These are phyloP conservation scores for Scaptomyza pallida DNA, from an alignment of 1,140 invertebrate species.

Conservation along the genomic window DNA sequence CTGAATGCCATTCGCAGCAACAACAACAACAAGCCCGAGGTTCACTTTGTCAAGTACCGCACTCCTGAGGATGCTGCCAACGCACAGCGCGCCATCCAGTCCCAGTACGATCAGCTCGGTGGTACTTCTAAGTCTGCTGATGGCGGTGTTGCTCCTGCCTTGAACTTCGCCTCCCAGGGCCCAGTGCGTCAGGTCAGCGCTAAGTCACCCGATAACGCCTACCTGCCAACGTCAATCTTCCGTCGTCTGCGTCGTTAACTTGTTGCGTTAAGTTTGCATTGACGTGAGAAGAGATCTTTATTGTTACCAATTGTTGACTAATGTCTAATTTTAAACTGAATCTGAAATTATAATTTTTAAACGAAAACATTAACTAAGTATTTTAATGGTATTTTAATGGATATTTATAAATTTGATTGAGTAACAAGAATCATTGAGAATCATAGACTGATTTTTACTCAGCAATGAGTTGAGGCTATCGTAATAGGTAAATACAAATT, in stretches of 20 bases:
- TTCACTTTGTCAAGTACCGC: conserved; percentile 76
- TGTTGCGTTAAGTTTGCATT: conserved; percentile 16
- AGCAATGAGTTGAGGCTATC: not conserved
- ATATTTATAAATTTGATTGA: too few relatives aligned
- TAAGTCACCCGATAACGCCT: conserved; percentile 62
- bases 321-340: conserved; percentile 64
- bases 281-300: conserved; percentile 33
- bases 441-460: not conserved
- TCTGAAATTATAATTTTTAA: conserved; percentile 49
- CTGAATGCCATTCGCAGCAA: conserved; percentile 58
- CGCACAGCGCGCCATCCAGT: conserved; percentile 68
- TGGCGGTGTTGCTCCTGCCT: conserved; percentile 66
- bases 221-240: conserved; percentile 74
- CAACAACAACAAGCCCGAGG: conserved; percentile 69
- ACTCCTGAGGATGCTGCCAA: conserved; percentile 73
- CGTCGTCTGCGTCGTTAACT: conserved; percentile 68
- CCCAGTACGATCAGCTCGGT: conserved; percentile 66
- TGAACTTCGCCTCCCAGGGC: conserved; percentile 73
- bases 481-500: not conserved
- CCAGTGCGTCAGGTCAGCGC: conserved; percentile 49
- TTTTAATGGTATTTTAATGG: too few relatives aligned
- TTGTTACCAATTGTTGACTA: conserved; percentile 71
- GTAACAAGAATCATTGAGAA: conserved; percentile 17
- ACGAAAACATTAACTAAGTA: conserved; percentile 39
- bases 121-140: conserved; percentile 57